Evolutionary conservation across 1,140 invertebrate species (phyloP), one percentile per base, ranked within the genome.

Genomic region (Sesamia nonagrioides): DNA sequence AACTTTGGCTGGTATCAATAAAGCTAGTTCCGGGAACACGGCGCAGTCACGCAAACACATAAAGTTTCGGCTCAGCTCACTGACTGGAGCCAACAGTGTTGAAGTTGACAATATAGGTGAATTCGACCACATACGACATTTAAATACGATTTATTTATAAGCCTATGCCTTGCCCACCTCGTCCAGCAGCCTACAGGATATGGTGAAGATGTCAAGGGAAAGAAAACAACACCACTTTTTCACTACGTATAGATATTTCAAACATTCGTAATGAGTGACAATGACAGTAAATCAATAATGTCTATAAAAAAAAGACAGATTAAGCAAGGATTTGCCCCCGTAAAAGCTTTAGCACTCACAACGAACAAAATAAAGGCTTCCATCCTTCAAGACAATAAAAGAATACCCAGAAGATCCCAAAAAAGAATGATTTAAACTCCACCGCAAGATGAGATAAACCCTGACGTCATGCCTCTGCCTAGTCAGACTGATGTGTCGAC

Each of bases 1-100:
- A 63, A 63, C 60, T 63, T 63, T 40, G 60, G 60, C 60, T 33
- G 60, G n/a, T 33, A 63, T 63, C 60, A 63, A 63, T 63, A 63
- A 63, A 40, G 35, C 40, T 17, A 9, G 60, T 40, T 61, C 35
- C 60, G 60, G 60, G 27, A 63, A 63, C 35, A 63, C 9, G 35
- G 7, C 33, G 35, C 15, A 63, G 60, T 40, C 60, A 63, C 60
- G 60, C 60, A 7, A 63, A 63, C 15, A 63, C 60, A 17, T 63
- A 63, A 63, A 63, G 33, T 63, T 63, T 17, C 35, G 33, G 60
- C 60, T n/a, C 7, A 37, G 35, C 60, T 56, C 33, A 40, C 15
- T 17, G 35, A 60, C 9, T 35, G 33, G 15, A n/a, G 13, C 0
- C 52, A 56, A 3, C 27, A 7, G n/a, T 45, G 11, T 11, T 45